Evolutionary conservation across 2,888 invertebrate genomes (phyloP).

Genomic region (Bombyx huttoni): DNA sequence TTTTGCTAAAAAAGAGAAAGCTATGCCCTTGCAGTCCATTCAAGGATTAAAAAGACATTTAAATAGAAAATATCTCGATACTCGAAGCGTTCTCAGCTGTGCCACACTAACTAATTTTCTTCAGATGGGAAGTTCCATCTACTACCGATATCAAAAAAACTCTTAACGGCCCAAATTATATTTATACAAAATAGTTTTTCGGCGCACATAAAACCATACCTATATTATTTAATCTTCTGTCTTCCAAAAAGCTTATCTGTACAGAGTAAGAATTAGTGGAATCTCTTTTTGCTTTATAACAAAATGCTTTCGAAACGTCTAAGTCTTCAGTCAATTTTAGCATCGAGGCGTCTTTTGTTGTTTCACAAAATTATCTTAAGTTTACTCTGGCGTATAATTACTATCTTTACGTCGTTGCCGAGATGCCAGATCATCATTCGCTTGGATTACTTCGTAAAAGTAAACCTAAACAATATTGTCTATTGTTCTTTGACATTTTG

Average conservation of each 20-base stretch:
- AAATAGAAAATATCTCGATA: no score
- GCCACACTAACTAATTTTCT: no score
- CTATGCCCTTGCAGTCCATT: no score
- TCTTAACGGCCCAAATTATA: no score
- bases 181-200: background rate
- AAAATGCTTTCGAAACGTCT: background rate
- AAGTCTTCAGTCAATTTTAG: background rate
- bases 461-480: slow-evolving; percentile 27
- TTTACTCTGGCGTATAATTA: slow-evolving; percentile 25
- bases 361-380: slow-evolving; percentile 16
- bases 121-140: no score
- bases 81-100: no score
- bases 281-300: background rate
- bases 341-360: slow-evolving; percentile 9
- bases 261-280: background rate
- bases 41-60: no score
- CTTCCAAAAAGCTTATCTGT: background rate
- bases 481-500: slow-evolving; percentile 35
- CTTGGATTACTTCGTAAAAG: slow-evolving; percentile 16
- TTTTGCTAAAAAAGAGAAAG: no score
- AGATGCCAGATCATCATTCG: slow-evolving; percentile 13
- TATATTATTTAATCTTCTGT: background rate
- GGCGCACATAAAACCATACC: background rate
- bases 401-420: slow-evolving; percentile 24
- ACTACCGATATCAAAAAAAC: no score